Evolutionary conservation across 2,888 invertebrate genomes (phyloP).

Genomic region (Megamerina dolium): DNA sequence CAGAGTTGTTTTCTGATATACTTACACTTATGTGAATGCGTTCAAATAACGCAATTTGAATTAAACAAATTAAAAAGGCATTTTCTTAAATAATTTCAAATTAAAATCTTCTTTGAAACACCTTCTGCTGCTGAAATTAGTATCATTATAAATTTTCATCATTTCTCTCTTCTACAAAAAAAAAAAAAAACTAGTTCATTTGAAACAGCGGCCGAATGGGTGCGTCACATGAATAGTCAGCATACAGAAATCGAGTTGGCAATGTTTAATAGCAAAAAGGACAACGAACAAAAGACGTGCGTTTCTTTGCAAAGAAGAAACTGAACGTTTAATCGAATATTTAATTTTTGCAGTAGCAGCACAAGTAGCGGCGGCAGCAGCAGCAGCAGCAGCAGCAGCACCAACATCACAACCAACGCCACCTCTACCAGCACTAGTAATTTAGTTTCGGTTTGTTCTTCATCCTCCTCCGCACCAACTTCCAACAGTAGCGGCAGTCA

Average conservation of each 20-base stretch:
- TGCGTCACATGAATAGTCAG: slow-evolving; percentile 75
- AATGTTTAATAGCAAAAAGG: slow-evolving; percentile 50
- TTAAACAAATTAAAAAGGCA: no score
- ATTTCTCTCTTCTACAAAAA: no score
- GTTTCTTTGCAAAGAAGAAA: slow-evolving; percentile 3
- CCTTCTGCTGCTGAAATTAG: no score
- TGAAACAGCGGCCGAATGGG: slow-evolving; percentile 80
- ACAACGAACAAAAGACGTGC: slow-evolving; percentile 31
- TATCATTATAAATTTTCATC: no score
- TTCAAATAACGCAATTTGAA: no score
- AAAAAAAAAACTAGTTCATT: slow-evolving; percentile 51
- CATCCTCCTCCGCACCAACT: slow-evolving; percentile 6
- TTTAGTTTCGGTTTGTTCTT: no score
- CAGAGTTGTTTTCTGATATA: no score
- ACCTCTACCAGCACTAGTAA: slow-evolving; percentile 1
- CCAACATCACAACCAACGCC: slow-evolving; percentile 12
- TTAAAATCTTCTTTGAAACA: no score
- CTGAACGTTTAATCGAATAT: not conserved
- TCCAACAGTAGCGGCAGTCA: no score
- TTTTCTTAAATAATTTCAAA: no score
- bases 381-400: slow-evolving; percentile 15
- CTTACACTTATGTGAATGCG: no score
- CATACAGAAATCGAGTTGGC: slow-evolving; percentile 77
- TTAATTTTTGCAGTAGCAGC: slow-evolving; percentile 2
- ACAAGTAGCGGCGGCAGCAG: slow-evolving; percentile 16